A percentile compares a stretch with the other conserved stretches of the same genome.
Evolutionary conservation across 2,888 invertebrate species (phyloP).

Genomic region (Xanthorhoe designata): DNA sequence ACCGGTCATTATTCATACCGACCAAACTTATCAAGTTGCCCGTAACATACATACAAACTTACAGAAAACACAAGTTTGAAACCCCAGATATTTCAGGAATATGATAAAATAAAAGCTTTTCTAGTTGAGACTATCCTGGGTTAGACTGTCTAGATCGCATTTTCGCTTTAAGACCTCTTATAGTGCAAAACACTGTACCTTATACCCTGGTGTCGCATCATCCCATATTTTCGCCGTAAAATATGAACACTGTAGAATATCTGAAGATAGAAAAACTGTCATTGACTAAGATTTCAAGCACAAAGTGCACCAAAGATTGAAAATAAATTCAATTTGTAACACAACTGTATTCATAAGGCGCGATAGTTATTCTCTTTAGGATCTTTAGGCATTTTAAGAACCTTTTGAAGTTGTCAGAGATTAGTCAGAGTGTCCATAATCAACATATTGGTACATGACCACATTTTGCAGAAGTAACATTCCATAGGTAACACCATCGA

Average conservation of each 20-base stretch:
- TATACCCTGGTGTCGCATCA: conserved; percentile 53
- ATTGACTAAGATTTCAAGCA: conserved; percentile 5
- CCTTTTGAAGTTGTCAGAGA: no score
- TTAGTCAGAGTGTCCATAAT: background rate
- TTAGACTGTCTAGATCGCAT: conserved; percentile 18
- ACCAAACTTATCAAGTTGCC: no score
- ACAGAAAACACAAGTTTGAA: background rate
- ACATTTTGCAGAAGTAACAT: no score
- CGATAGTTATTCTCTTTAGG: no score
- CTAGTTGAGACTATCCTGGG: background rate
- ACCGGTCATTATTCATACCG: no score
- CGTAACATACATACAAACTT: background rate
- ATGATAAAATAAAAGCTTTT: conserved; percentile 5
- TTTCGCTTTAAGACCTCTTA: conserved; percentile 38
- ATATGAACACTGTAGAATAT: conserved; percentile 55
- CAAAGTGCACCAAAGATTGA: conserved; percentile 9
- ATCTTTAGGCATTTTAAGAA: no score
- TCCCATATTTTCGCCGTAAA: conserved; percentile 52
- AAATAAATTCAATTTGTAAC: no score
- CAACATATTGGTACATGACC: background rate
- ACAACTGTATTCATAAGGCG: no score
- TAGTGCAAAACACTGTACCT: conserved; percentile 58
- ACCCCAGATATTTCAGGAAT: background rate
- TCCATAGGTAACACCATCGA: no score
- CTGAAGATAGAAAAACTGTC: conserved; percentile 43